These are phyloP conservation scores for Lethrus apterus DNA, from an alignment of 1,140 invertebrate genomes.

Conservation along the genomic window DNA sequence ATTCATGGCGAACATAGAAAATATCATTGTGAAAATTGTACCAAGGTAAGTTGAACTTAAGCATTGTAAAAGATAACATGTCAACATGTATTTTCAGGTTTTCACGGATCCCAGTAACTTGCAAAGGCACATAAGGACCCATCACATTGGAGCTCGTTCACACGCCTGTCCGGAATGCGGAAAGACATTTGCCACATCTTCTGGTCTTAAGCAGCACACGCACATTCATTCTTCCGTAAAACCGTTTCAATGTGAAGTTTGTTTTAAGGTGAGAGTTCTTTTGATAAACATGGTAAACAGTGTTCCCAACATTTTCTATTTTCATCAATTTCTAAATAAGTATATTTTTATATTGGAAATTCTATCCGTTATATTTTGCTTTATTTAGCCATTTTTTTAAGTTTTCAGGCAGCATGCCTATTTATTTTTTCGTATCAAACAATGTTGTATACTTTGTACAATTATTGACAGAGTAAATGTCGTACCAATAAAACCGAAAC, in stretches of 20 bases:
- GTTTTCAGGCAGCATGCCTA: neutral
- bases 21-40: conserved; percentile 91
- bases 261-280: conserved; percentile 56
- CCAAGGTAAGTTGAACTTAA: conserved; percentile 56
- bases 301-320: no score
- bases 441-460: no score
- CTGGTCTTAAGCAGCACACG: conserved; percentile 97
- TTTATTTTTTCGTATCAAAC: no score
- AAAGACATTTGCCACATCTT: conserved; percentile 95
- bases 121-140: conserved; percentile 89
- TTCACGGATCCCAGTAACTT: conserved; percentile 94
- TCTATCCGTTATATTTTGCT: no score
- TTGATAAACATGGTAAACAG: neutral
- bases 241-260: conserved; percentile 93
- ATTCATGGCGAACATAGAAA: conserved; percentile 68
- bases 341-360: neutral
- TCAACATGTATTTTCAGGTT: conserved; percentile 51
- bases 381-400: neutral
- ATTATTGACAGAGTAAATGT: no score
- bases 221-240: conserved; percentile 99
- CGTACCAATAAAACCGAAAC: no score
- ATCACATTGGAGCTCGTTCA: conserved; percentile 85
- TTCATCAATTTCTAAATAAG: neutral
- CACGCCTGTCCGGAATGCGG: conserved; percentile 97
- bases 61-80: neutral